Evolutionary conservation across 1,140 invertebrate species (phyloP).

Genomic region (Vanessa atalanta): DNA sequence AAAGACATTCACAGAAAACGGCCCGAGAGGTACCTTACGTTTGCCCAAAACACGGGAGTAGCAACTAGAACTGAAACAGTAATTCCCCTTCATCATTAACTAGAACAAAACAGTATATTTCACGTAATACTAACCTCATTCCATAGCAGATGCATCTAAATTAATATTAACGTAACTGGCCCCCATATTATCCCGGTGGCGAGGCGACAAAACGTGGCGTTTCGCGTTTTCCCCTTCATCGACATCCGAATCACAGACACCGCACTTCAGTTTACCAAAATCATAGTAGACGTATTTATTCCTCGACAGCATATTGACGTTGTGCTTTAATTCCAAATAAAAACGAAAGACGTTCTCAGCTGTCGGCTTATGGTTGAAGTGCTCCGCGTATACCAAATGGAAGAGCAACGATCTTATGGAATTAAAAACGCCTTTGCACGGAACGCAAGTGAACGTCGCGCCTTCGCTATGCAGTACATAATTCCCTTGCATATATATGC

Average conservation of each 20-base stretch:
- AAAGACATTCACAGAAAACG: too few species aligned
- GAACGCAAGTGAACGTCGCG: constrained; percentile 56
- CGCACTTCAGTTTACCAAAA: constrained; percentile 68
- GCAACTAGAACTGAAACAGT: too few species aligned
- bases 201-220: constrained; percentile 62
- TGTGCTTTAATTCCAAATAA: constrained; percentile 74
- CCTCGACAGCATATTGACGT: constrained; percentile 67
- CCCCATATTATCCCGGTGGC: constrained; percentile 73
- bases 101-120: too few species aligned
- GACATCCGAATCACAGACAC: constrained; percentile 62
- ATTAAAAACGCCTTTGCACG: constrained; percentile 60
- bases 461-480: constrained; percentile 68
- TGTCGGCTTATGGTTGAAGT: constrained; percentile 56
- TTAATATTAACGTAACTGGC: constrained; percentile 68
- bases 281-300: constrained; percentile 73
- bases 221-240: constrained; percentile 70
- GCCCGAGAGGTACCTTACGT: too few species aligned
- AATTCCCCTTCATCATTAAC: too few species aligned
- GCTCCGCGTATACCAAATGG: constrained; percentile 68
- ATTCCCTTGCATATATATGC: constrained; percentile 71
- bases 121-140: constrained; percentile 55
- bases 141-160: constrained; percentile 61
- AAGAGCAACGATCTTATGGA: constrained; percentile 63
- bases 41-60: too few species aligned
- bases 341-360: constrained; percentile 70